Base-by-base conservation (phyloP, 1,140 invertebrate species). In the Gryon sp. region DNA sequence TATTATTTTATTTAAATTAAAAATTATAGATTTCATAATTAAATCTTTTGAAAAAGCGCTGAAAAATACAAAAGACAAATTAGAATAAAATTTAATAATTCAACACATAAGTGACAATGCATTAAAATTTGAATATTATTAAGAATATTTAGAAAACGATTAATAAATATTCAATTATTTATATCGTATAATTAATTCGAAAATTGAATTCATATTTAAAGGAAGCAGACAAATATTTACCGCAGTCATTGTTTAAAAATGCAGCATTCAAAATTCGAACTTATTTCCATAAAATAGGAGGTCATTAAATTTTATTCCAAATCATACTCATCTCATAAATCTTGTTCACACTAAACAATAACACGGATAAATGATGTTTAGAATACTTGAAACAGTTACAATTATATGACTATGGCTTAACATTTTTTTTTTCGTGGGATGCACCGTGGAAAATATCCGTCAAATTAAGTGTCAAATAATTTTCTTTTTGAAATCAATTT, bases 241-340 rank as follows among this genome's bases (percentile, higher is more conserved):
- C 32, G 12, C 19, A 46, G 62, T 66, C 62, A 66, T 66, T 66
- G 62, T 66, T 55, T n/a, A n/a, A n/a, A n/a, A n/a, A n/a, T n/a
- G n/a, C n/a, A n/a, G n/a, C n/a, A n/a, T n/a, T n/a, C 40, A 18
- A 22, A 28, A 36, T 46, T 43, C 40, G 26, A 38, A 46, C 24
- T 65, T 41, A 55, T 66, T 66, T 66, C 48, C 62, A 55, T 66
- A 46, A 66, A 55, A 55, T 66, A 55, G 40, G 36, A 50, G 50
- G 62, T 38, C 62, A 55, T 66, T 66, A 66, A 55, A 66, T 55
- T n/a, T n/a, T 55, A 46, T 32, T 41, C 40, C 46, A 66, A 63
- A 66, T 66, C 62, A 66, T 66, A 55, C 34, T 12, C 20, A 55
- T 55, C 50, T 7, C 62, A 55, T 66, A 66, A 66, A 66, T 66